These are phyloP conservation scores for Fragum whitleyi DNA, from an alignment of 2,888 invertebrate genomes.

Conservation along the genomic window DNA sequence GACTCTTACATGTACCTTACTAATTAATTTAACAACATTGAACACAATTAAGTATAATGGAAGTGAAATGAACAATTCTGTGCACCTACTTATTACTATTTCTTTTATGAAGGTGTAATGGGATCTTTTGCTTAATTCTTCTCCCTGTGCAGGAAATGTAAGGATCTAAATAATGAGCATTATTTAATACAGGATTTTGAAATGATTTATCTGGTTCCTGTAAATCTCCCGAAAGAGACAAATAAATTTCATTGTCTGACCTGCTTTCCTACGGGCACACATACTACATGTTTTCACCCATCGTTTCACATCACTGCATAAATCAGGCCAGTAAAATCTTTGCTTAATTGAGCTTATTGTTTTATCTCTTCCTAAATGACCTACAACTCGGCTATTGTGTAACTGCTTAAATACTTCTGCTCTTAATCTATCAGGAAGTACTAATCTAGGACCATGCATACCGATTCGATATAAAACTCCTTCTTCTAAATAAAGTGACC, in stretches of 20 bases:
- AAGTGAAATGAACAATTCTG: neutral
- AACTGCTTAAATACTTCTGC: constrained; percentile 42
- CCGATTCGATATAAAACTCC: too few relatives aligned
- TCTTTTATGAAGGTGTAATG: too few relatives aligned
- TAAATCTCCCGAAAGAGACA: neutral
- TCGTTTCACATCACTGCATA: constrained; percentile 38
- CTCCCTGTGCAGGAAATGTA: constrained; percentile 5
- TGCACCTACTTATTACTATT: neutral
- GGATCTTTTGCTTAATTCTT: neutral
- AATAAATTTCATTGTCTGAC: neutral
- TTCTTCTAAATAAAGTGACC: neutral
- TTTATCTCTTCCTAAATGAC: too few relatives aligned
- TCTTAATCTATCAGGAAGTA: constrained; percentile 37
- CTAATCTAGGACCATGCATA: constrained; percentile 7
- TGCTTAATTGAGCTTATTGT: too few relatives aligned
- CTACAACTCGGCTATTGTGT: too few relatives aligned
- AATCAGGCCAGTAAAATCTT: too few relatives aligned
- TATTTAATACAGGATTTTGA: neutral
- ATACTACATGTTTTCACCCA: too few relatives aligned
- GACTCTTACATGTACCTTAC: neutral
- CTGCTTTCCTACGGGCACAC: constrained; percentile 61
- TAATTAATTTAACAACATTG: neutral
- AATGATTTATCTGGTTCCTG: neutral
- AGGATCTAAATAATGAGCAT: neutral
- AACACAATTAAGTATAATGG: neutral